Evolutionary conservation across 2,113 vertebrate genomes (phyloP), one percentile per base, ranked within the genome.

Genomic region (Probosciger aterrimus): DNA sequence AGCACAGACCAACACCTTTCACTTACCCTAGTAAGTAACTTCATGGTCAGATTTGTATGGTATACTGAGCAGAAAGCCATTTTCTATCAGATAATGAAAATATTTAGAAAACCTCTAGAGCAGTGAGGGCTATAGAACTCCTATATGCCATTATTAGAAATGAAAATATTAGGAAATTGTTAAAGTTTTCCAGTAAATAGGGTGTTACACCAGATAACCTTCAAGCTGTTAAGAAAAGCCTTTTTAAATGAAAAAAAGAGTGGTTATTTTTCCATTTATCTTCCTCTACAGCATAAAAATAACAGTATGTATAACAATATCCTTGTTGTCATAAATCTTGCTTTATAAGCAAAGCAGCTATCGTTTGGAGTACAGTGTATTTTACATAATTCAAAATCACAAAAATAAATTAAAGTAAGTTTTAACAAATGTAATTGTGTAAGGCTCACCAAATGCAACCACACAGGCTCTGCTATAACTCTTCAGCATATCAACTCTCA

Each of bases 21-120:
- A 96, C 87, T 95, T 84, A 96, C 55, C 74, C 81, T 90, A 95
- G 67, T 93, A 97, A 98, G 96, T 96, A 97, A 96, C 96, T 96
- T 97, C 96, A 97, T 97, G 97, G 97, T 97, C 97, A 98, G 96
- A 95, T 97, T 97, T 98, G 52, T 96, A 96, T 95, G 97, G 96
- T 96, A 88, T 97, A 95, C 93, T 98, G 97, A 97, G 97, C 98
- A 98, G 96, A 98, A 98, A 97, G 97, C 67, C 96, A 97, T 98
- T 98, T 97, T 93, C 92, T 96, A 97, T 97, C 96, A 96, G 82
- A 73, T 82, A 92, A 91, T 96, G 90, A 97, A 97, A 96, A 97
- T 97, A 98, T 97, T 97, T 97, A 88, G 89, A 95, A 97, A 97
- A 93, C 91, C 85, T 96, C 69, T 93, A 92, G 90, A 96, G 92